Base-by-base conservation (phyloP, 1,140 invertebrate species). In the Neoseiulus cucumeris region DNA sequence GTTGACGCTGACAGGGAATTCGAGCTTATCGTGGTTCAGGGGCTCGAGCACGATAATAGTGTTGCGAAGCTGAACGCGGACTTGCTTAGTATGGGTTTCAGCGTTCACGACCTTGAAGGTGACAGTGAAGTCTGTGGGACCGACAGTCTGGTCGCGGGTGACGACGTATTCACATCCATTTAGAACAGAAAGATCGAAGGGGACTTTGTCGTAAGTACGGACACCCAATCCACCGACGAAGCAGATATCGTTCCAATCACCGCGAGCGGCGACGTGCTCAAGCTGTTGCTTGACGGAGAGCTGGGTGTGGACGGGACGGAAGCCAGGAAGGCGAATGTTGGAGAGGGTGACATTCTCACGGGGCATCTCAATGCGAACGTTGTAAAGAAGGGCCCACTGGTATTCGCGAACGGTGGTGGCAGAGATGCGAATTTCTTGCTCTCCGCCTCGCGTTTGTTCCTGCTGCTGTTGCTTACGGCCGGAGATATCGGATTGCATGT, bases 281-380 rank as follows among this genome's bases (percentile, higher is more conserved):
- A 59, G 51, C 51, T 59, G 51, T 20, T 59, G 51, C 51, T 25
- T 59, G 22, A 25, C 4, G 51, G 51, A 20, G 22, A 59, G 51
- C 22, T 59, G 51, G 14, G 22, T 25, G 22, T 59, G 51, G 22
- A 25, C 22, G 51, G 51, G 51, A 25, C 51, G 51, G 51, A 59
- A 14, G 1, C 51, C 51, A 2, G 51, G 51, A 33, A 59, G 17
- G 22, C 51, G 51, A 20, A 59, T 59, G 25, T 59, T 25, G 22
- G 51, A 59, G 51, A 59, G 22, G 14, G 22, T 59, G 1, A 59
- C 51, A 20, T 59, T 25, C 51, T 59, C 51, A 33, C 25, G 33
- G 51, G 51, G 51, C 51, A 59, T 59, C 51, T 59, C 51, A 33
- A 59, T 14, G 51, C 22, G 51, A 20, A 59, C 22, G 22, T 59